Evolutionary conservation across 1,140 invertebrate species (phyloP).

Genomic region (Drosophila setifemur): DNA sequence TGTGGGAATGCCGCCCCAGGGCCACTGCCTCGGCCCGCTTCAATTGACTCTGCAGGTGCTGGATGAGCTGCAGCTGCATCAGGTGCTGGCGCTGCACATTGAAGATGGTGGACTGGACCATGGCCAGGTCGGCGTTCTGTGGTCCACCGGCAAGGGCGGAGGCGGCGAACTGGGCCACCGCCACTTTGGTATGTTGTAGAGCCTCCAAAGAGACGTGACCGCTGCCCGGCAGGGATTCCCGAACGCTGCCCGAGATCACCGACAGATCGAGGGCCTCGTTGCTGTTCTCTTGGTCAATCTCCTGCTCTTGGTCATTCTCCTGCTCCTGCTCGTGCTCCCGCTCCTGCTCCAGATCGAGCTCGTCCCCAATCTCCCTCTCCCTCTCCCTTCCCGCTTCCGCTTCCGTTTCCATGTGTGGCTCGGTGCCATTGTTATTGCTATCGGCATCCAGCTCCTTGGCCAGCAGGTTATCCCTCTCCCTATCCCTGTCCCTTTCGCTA

Average conservation of each 20-base stretch:
- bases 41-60: conserved; percentile 94
- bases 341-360: no score
- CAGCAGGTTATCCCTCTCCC: conserved; percentile 20
- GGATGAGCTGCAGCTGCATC: conserved; percentile 95
- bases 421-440: conserved; percentile 68
- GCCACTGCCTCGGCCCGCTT: conserved; percentile 63
- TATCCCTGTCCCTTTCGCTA: not conserved
- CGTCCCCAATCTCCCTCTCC: conserved; percentile 1
- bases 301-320: not conserved
- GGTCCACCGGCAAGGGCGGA: conserved; percentile 86
- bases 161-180: conserved; percentile 95
- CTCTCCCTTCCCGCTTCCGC: conserved; percentile 1
- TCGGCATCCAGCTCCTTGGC: conserved; percentile 63
- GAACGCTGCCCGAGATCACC: conserved; percentile 55
- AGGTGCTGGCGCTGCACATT: conserved; percentile 97
- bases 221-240: conserved; percentile 47
- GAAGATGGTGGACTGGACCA: conserved; percentile 93
- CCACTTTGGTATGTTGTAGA: conserved; percentile 90
- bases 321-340: conserved; percentile 2
- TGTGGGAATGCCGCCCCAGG: conserved; percentile 23
- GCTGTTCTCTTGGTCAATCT: conserved; percentile 47
- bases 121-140: conserved; percentile 92
- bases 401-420: conserved; percentile 14
- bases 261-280: conserved; percentile 79
- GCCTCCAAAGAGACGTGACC: conserved; percentile 89